Conservation (phyloP, 1,140 invertebrate genomes). For the Bombus turneri region DNA sequence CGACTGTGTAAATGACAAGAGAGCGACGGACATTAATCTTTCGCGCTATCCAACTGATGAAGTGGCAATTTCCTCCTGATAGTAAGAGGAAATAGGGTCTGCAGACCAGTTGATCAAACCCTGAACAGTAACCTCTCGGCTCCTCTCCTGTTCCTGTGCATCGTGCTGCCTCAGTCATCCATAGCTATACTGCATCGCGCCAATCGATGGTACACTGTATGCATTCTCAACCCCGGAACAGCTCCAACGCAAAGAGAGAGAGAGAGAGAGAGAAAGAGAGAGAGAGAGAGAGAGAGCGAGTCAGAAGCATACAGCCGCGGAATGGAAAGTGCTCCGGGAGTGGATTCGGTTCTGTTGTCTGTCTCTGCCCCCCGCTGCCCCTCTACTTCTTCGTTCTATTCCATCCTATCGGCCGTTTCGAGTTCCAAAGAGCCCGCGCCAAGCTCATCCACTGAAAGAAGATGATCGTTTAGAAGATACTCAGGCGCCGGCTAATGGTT, state of each 20-base stretch:
- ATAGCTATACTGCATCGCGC: constrained; percentile 64
- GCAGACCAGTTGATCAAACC: constrained; percentile 70
- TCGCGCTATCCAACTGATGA: constrained; percentile 68
- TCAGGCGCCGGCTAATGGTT: constrained; percentile 49
- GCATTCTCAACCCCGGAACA: constrained; percentile 35
- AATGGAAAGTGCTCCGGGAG: constrained; percentile 46
- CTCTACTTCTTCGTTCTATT: neutral
- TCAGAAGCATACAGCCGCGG: constrained; percentile 48
- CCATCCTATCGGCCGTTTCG: constrained; percentile 10
- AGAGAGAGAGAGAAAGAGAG: too few species aligned
- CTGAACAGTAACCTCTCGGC: constrained; percentile 66
- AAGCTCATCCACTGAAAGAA: constrained; percentile 39
- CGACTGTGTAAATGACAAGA: constrained; percentile 67
- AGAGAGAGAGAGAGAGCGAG: neutral
- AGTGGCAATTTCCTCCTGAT: constrained; percentile 72
- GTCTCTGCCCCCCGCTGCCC: neutral
- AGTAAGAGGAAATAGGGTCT: constrained; percentile 72
- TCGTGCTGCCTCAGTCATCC: constrained; percentile 59
- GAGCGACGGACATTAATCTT: constrained; percentile 71
- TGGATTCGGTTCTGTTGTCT: constrained; percentile 46
- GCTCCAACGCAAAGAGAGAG: neutral
- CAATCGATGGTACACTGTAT: constrained; percentile 68
- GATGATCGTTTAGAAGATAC: constrained; percentile 52
- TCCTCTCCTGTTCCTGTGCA: constrained; percentile 47
- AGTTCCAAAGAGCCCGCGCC: constrained; percentile 20